These are phyloP conservation scores for Ectropis grisescens DNA, from an alignment of 1,140 invertebrate genomes.

Conservation along the genomic window DNA sequence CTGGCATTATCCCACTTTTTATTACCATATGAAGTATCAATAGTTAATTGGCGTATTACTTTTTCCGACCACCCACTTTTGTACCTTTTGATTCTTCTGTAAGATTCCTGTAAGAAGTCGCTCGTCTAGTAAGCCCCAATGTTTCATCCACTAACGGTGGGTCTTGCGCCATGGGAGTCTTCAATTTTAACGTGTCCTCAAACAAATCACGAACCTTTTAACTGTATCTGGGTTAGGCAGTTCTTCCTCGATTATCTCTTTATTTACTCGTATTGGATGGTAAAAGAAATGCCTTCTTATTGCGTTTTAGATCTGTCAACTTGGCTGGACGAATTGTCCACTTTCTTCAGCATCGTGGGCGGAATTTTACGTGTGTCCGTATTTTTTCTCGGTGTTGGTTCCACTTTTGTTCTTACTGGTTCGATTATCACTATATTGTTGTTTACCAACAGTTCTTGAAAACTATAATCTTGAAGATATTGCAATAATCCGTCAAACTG, in stretches of 20 bases:
- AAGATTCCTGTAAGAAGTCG: slow-evolving; percentile 62
- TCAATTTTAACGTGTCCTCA: slow-evolving; percentile 74
- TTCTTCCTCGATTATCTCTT: slow-evolving; percentile 86
- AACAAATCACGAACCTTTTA: slow-evolving; percentile 85
- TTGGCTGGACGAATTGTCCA: slow-evolving; percentile 28
- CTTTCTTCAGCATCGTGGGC: slow-evolving; percentile 49
- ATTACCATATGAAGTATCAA: slow-evolving; percentile 70
- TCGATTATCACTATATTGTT: slow-evolving; percentile 89
- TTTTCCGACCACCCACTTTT: slow-evolving; percentile 52
- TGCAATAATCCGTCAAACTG: slow-evolving; percentile 84
- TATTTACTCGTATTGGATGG: slow-evolving; percentile 83
- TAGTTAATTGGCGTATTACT: slow-evolving; percentile 68
- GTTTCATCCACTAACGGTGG: slow-evolving; percentile 54
- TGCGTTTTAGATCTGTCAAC: slow-evolving; percentile 64
- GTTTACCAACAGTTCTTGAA: slow-evolving; percentile 82
- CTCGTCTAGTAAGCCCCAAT: slow-evolving; percentile 43
- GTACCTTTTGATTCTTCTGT: slow-evolving; percentile 56
- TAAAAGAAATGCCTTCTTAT: slow-evolving; percentile 83
- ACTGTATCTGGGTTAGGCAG: slow-evolving; percentile 88
- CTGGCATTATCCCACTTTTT: slow-evolving; percentile 74
- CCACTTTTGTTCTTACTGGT: slow-evolving; percentile 82
- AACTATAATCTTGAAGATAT: slow-evolving; percentile 82
- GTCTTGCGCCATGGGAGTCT: slow-evolving; percentile 56
- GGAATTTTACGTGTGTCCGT: slow-evolving; percentile 57
- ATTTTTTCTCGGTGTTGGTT: slow-evolving; percentile 58